These are phyloP conservation scores for Merodon equestris DNA, from an alignment of 2,888 invertebrate genomes.

Conservation along the genomic window DNA sequence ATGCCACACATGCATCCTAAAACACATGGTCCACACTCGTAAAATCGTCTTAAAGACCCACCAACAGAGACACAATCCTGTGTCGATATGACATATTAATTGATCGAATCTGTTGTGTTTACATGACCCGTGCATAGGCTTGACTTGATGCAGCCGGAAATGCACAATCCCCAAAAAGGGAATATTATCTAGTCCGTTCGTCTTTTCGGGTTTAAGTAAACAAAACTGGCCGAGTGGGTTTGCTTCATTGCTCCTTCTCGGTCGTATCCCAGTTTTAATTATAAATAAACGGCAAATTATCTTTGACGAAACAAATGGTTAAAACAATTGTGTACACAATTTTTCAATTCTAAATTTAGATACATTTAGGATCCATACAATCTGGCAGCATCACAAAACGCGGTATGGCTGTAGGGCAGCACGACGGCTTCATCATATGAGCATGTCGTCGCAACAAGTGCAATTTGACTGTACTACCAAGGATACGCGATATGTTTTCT, in stretches of 20 bases:
- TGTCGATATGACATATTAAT: no score
- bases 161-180: constrained; percentile 48
- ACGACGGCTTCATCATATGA: constrained; percentile 27
- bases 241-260: constrained; percentile 22
- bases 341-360: constrained; percentile 57
- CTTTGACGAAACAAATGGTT: constrained; percentile 67
- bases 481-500: constrained; percentile 68
- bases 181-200: constrained; percentile 40
- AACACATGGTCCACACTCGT: constrained; percentile 9
- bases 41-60: no score
- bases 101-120: no score
- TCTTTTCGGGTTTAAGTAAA: constrained; percentile 60
- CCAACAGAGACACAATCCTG: no score
- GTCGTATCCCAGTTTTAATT: constrained; percentile 41
- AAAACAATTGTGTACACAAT: constrained; percentile 65
- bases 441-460: constrained; percentile 61
- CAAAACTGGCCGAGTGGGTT: constrained; percentile 53
- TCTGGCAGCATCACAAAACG: constrained; percentile 2
- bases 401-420: constrained; percentile 22
- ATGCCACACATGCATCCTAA: constrained; percentile 7
- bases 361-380: constrained; percentile 54
- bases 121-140: constrained; percentile 26
- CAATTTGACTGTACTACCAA: constrained; percentile 62
- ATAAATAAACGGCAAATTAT: constrained; percentile 68
- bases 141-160: constrained; percentile 51